These are phyloP conservation scores for Crocallis elinguaria DNA, from an alignment of 2,888 invertebrate species.

Conservation along the genomic window DNA sequence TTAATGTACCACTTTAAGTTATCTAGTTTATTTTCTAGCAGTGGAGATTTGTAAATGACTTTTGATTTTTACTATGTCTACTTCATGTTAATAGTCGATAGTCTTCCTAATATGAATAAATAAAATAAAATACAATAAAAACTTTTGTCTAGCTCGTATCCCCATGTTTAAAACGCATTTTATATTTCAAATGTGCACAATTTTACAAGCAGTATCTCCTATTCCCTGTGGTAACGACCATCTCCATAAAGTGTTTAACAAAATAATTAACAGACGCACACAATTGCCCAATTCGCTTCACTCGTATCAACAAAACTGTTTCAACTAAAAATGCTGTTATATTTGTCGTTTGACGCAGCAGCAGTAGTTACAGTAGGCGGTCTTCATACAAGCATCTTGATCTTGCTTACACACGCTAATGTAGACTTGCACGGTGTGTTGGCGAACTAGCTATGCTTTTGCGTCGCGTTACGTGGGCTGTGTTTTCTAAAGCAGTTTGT, in stretches of 20 bases:
- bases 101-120: too few relatives aligned
- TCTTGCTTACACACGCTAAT: not conserved
- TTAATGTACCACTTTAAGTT: too few relatives aligned
- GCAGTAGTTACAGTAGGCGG: conserved; percentile 2
- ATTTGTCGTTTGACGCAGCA: not conserved
- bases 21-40: too few relatives aligned
- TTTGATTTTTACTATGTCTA: too few relatives aligned
- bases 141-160: too few relatives aligned
- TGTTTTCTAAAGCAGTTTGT: not conserved
- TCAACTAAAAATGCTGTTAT: not conserved
- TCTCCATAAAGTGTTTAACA: not conserved
- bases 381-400: not conserved
- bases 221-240: not conserved
- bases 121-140: too few relatives aligned
- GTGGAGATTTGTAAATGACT: too few relatives aligned
- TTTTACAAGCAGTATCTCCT: not conserved
- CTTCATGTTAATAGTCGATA: too few relatives aligned
- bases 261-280: conserved; percentile 3
- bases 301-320: conserved; percentile 1
- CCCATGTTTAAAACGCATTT: too few relatives aligned
- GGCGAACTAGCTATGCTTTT: not conserved
- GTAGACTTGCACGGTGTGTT: not conserved
- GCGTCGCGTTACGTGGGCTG: not conserved
- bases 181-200: too few relatives aligned
- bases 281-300: conserved; percentile 4